A percentile compares a stretch with the other conserved stretches of the same genome.
These are phyloP conservation scores for Falco punctatus DNA, from an alignment of 2,113 vertebrate species.

Conservation along the genomic window DNA sequence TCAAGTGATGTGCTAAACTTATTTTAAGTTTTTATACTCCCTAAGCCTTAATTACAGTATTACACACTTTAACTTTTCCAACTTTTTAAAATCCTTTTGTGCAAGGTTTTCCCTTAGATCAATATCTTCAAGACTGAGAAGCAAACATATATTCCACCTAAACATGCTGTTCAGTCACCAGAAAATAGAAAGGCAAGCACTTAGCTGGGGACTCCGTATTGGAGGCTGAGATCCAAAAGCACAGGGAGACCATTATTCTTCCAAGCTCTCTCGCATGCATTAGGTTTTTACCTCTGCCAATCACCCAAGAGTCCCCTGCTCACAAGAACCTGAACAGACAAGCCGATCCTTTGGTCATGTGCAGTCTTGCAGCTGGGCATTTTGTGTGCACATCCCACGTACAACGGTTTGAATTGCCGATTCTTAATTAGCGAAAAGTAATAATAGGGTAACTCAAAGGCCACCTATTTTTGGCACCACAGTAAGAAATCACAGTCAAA, in stretches of 20 bases:
- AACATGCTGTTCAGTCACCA: not conserved
- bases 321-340: not conserved
- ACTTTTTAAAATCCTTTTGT: not conserved
- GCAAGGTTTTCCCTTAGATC: not conserved
- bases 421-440: not conserved
- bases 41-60: slow-evolving; percentile 32
- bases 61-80: not conserved
- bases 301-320: not conserved
- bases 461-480: not conserved
- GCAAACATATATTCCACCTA: not conserved
- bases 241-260: not conserved
- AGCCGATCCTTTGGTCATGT: not conserved
- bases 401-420: not conserved
- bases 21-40: slow-evolving; percentile 23
- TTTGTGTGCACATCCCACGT: not conserved
- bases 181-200: not conserved
- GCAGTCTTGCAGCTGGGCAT: not conserved
- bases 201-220: not conserved
- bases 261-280: not conserved
- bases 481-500: not conserved
- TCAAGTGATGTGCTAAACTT: slow-evolving; percentile 44
- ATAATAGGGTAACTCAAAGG: not conserved
- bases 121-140: not conserved
- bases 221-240: not conserved
- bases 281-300: not conserved